A percentile compares a stretch with the other conserved stretches of the same genome.
Evolutionary conservation across 2,888 invertebrate genomes (phyloP).

Genomic region (Pachycephus smyrnensis): DNA sequence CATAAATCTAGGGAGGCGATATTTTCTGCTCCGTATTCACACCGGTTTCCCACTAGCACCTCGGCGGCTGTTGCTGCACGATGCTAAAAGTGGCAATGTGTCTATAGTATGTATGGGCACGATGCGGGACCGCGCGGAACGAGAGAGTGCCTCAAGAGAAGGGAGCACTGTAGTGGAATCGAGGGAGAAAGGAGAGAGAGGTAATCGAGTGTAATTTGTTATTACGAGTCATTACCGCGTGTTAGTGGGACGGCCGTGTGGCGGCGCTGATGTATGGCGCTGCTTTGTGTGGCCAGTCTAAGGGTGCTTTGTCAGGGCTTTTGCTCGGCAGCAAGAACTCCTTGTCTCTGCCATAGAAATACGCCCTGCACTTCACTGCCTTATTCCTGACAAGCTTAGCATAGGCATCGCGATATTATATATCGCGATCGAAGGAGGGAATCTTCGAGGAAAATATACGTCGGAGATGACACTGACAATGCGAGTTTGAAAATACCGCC

Average conservation of each 20-base stretch:
- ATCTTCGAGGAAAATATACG: background rate
- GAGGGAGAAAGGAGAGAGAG: conserved; percentile 27
- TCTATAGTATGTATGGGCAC: background rate
- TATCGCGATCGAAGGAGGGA: background rate
- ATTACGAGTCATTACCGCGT: conserved; percentile 36
- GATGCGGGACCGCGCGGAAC: conserved; percentile 2
- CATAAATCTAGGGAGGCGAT: conserved; percentile 4
- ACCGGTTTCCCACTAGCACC: background rate
- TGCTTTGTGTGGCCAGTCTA: conserved; percentile 32
- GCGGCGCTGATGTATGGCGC: conserved; percentile 30
- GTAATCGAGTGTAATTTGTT: conserved; percentile 36
- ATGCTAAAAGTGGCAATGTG: conserved; percentile 1
- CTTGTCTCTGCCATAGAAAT: background rate
- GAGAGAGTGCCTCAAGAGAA: background rate
- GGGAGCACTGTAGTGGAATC: conserved; percentile 4
- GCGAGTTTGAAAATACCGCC: background rate
- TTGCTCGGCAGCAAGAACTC: conserved; percentile 20
- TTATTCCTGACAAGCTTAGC: background rate
- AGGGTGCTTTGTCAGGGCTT: conserved; percentile 33
- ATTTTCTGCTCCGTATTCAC: conserved; percentile 9
- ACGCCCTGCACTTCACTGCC: background rate
- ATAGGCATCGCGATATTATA: background rate
- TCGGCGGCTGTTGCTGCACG: conserved; percentile 1
- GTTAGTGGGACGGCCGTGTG: conserved; percentile 30
- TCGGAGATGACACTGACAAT: background rate